Base-by-base conservation (phyloP, 2,888 invertebrate genomes). In the Nemoura dubitans region DNA sequence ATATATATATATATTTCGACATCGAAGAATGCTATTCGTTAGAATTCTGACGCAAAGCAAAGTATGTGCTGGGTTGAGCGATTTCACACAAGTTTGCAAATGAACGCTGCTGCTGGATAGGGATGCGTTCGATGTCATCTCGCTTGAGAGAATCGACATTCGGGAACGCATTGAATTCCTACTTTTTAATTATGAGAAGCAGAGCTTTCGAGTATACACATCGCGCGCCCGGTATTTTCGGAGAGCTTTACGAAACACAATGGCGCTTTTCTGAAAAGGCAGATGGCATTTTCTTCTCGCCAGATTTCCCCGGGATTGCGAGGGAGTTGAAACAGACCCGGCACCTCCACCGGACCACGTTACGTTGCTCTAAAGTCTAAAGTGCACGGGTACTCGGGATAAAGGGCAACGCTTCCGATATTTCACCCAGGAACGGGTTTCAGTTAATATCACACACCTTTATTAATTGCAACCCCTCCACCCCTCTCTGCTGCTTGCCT, bases 11-110 rank as follows among this genome's bases (percentile, higher is more conserved):
- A 59, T 59, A 36, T 59, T 59, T 21, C 59, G 59, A 59, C 59
- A 16, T 59, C 59, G 59, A 59, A 59, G 59, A 59, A 59, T 21
- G 59, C 16, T 59, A 59, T 59, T 59, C 59, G 59, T 59, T 59
- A 59, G 14, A 59, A 59, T 59, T 59, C 59, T 59, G 16, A 59
- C 59, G 14, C 59, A 59, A 59, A 59, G 59, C 3, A 59, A 59
- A 59, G 21, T 59, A 59, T 59, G 59, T 59, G n/a, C 14, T 59
- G 59, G 59, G 59, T 59, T 59, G 6, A 59, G 59, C 21, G 59
- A 59, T 59, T 59, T 59, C 59, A 59, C 59, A 59, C 59, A 59
- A 59, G 59, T 59, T 59, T 59, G 59, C 59, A 59, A 59, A 21
- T 21, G 59, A 59, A 21, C 21, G 21, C 59, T 59, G 59, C 36